A percentile compares a stretch with the other conserved stretches of the same genome.
Conservation (phyloP, 1,140 invertebrate species). For the Acarapis woodi region DNA sequence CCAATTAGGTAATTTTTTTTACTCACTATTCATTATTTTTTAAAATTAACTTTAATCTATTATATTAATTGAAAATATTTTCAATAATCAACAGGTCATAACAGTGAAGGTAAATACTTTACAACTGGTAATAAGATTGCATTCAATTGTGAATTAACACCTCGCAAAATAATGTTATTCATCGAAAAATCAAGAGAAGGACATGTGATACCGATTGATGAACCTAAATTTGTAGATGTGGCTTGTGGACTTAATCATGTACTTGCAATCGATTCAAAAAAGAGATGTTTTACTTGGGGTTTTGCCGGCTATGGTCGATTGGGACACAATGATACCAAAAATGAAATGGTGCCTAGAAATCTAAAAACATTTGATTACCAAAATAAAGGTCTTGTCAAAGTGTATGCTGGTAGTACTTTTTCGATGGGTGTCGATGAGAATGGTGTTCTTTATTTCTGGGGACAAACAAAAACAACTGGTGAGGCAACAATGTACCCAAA, state of each 20-base stretch:
- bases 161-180: conserved; percentile 51
- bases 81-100: conserved; percentile 32
- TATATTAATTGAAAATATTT: conserved; percentile 4
- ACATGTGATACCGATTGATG: conserved; percentile 45
- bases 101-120: conserved; percentile 76
- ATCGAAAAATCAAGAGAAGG: conserved; percentile 65
- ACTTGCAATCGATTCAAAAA: conserved; percentile 53
- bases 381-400: conserved; percentile 39
- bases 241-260: conserved; percentile 68
- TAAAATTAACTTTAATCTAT: background rate
- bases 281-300: conserved; percentile 66
- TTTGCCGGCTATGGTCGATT: conserved; percentile 74
- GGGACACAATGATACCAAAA: conserved; percentile 60
- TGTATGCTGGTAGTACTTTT: conserved; percentile 56
- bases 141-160: conserved; percentile 49
- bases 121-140: conserved; percentile 56
- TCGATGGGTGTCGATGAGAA: conserved; percentile 49
- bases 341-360: conserved; percentile 59
- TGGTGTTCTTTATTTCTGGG: conserved; percentile 50
- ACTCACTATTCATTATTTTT: background rate
- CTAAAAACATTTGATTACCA: conserved; percentile 52
- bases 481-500: conserved; percentile 92
- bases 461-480: conserved; percentile 61
- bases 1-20: conserved; percentile 30
- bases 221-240: conserved; percentile 60